phyloP scores from a whole-genome alignment of 1,140 invertebrate species.

The Drosophila triauraria region DNA sequence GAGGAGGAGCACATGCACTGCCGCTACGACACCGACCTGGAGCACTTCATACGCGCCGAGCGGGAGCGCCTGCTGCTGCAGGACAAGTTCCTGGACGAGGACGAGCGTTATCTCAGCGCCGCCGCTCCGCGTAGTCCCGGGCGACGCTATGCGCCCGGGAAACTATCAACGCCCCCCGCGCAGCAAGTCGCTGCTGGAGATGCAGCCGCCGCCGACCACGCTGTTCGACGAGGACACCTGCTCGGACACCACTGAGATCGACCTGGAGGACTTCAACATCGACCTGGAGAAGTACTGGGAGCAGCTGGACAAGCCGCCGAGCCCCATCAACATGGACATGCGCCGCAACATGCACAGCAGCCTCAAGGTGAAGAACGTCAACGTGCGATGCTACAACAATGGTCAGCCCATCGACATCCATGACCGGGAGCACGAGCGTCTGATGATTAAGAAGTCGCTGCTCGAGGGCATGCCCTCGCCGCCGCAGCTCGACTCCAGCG shows the following conservation, averaged over 20 bases:
- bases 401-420: conserved; percentile 82
- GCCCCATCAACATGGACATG: conserved; percentile 84
- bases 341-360: conserved; percentile 83
- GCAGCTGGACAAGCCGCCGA: conserved; percentile 82
- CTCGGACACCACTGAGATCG: conserved; percentile 83
- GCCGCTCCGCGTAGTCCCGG: conserved; percentile 38
- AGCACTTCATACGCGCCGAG: conserved; percentile 82
- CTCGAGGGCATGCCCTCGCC: conserved; percentile 83
- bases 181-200: conserved; percentile 82
- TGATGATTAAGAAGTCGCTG: conserved; percentile 83
- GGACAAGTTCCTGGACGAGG: conserved; percentile 84
- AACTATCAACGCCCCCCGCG: conserved; percentile 69
- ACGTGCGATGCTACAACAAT: conserved; percentile 82
- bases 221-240: conserved; percentile 82
- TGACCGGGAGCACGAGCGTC: conserved; percentile 81
- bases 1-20: conserved; percentile 83
- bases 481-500: conserved; percentile 73
- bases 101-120: conserved; percentile 73
- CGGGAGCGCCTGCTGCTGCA: conserved; percentile 77
- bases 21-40: conserved; percentile 82
- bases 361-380: conserved; percentile 83
- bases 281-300: conserved; percentile 85
- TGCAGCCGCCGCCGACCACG: conserved; percentile 77
- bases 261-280: conserved; percentile 84
- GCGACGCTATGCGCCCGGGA: conserved; percentile 26